A percentile compares a stretch with the other conserved stretches of the same genome.
Conservation (phyloP, 2,888 invertebrate genomes). For the Cryptosula pallasiana region DNA sequence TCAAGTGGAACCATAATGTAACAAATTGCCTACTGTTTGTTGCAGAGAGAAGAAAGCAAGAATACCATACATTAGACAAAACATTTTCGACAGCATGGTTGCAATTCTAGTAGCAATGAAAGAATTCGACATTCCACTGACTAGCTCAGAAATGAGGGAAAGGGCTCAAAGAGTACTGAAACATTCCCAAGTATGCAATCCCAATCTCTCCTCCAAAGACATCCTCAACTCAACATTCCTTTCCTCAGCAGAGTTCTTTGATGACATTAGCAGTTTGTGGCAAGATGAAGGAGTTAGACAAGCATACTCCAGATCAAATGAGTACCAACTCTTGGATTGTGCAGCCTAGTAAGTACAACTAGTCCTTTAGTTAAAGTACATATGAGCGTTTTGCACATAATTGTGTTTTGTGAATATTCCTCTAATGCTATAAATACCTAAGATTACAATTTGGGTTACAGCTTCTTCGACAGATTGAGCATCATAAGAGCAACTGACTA, state of each 20-base stretch:
- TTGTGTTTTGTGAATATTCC: not conserved
- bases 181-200: slow-evolving; percentile 32
- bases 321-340: slow-evolving; percentile 74
- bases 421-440: slow-evolving; percentile 3
- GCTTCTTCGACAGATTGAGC: slow-evolving; percentile 70
- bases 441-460: slow-evolving; percentile 53
- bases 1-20: no score
- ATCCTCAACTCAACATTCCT: not conserved
- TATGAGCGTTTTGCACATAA: not conserved
- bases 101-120: slow-evolving; percentile 47
- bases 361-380: no score
- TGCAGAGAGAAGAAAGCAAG: slow-evolving; percentile 19
- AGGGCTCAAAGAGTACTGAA: slow-evolving; percentile 32
- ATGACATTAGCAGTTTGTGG: slow-evolving; percentile 66
- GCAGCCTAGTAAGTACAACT: slow-evolving; percentile 74
- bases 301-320: slow-evolving; percentile 67
- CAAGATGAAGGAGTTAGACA: slow-evolving; percentile 66
- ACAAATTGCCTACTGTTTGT: not conserved
- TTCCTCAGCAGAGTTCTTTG: slow-evolving; percentile 61
- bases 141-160: slow-evolving; percentile 54
- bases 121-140: slow-evolving; percentile 38
- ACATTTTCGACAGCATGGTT: slow-evolving; percentile 24
- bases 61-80: slow-evolving; percentile 23
- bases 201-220: slow-evolving; percentile 1
- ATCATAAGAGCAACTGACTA: slow-evolving; percentile 64